These are phyloP conservation scores for Margaritifera margaritifera DNA, from an alignment of 2,888 invertebrate genomes.

Conservation along the genomic window DNA sequence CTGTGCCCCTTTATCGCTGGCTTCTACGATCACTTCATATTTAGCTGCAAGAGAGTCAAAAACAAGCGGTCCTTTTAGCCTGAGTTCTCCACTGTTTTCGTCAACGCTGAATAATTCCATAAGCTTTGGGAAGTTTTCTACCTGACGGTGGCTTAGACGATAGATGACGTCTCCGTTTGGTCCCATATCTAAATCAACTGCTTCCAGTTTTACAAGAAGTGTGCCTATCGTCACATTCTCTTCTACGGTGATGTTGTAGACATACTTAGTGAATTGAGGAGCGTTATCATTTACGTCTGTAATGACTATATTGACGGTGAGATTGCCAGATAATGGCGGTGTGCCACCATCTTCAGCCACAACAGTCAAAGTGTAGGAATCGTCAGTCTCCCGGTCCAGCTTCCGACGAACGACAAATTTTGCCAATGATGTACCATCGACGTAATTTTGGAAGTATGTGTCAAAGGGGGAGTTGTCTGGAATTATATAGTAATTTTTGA, in stretches of 20 bases:
- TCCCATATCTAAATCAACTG: conserved; percentile 88
- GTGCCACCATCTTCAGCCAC: conserved; percentile 52
- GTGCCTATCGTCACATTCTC: conserved; percentile 38
- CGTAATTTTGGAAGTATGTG: conserved; percentile 34
- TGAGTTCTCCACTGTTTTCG: conserved; percentile 51
- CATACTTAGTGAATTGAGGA: conserved; percentile 39
- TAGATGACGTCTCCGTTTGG: conserved; percentile 79
- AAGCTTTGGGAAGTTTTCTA: conserved; percentile 44
- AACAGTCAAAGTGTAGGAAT: conserved; percentile 45
- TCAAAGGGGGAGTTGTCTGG: conserved; percentile 40
- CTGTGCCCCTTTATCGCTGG: conserved; percentile 54
- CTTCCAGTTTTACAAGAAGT: conserved; percentile 77
- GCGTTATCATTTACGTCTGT: conserved; percentile 53
- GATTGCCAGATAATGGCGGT: conserved; percentile 41
- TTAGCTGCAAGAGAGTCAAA: conserved; percentile 31
- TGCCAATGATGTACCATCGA: conserved; percentile 52
- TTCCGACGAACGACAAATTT: conserved; percentile 43
- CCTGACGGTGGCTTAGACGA: conserved; percentile 63
- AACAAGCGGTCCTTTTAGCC: conserved; percentile 43
- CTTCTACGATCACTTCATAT: conserved; percentile 55
- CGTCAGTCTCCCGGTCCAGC: conserved; percentile 50
- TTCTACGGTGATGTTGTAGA: conserved; percentile 44
- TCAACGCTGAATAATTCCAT: conserved; percentile 44
- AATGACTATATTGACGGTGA: conserved; percentile 40
- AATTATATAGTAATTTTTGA: conserved; percentile 43